Conservation (phyloP, 2,888 invertebrate genomes). For the Trisateles emortualis region DNA sequence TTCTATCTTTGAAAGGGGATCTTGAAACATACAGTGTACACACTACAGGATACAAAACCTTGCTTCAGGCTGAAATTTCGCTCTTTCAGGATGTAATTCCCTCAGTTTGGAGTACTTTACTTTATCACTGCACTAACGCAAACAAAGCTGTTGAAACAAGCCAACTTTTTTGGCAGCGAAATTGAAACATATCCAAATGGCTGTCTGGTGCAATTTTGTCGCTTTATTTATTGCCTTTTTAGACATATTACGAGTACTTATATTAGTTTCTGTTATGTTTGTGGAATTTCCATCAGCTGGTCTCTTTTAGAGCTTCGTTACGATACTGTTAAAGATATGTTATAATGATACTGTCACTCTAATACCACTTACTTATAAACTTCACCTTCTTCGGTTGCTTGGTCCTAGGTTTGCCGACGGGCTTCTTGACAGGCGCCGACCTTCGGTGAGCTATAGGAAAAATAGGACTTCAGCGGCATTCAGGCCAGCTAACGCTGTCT, state of each 20-base stretch:
- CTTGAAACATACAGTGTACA: constrained; percentile 13
- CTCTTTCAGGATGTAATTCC: constrained; percentile 15
- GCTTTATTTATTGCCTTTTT: constrained; percentile 1
- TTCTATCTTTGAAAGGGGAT: constrained; percentile 34
- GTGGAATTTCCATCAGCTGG: no score
- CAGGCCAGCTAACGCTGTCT: constrained; percentile 41
- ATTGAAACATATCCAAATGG: constrained; percentile 31
- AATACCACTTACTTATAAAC: constrained; percentile 93
- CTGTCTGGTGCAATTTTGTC: constrained; percentile 19
- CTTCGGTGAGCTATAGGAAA: constrained; percentile 75
- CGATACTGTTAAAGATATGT: no score
- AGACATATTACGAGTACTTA: no score
- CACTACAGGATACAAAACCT: constrained; percentile 11
- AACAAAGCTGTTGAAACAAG: constrained; percentile 14
- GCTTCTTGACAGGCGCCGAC: constrained; percentile 92
- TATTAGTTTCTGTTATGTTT: background rate
- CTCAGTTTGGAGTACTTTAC: constrained; percentile 7
- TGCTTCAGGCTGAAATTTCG: constrained; percentile 5
- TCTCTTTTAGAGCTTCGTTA: no score
- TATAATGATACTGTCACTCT: background rate
- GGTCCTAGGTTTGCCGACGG: constrained; percentile 92
- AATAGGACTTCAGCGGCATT: constrained; percentile 54
- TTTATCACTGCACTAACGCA: constrained; percentile 26
- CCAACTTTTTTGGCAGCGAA: constrained; percentile 22
- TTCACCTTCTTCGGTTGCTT: constrained; percentile 96